Evolutionary conservation across 2,888 invertebrate genomes (phyloP).

Genomic region (Abrostola triplasia): DNA sequence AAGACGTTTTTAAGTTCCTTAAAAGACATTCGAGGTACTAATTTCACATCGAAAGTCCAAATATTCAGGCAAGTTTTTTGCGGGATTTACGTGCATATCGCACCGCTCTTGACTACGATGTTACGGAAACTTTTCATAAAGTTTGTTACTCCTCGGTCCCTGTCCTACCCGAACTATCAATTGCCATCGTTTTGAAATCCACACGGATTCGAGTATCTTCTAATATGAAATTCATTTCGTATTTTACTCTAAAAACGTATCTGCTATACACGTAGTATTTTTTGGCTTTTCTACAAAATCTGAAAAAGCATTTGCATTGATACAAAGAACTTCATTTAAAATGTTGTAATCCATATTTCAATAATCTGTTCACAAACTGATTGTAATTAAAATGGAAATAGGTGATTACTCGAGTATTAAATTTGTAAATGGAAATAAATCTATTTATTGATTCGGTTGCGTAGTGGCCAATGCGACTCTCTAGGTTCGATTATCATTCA

Average conservation of each 20-base stretch:
- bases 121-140: slow-evolving; percentile 48
- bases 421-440: background rate
- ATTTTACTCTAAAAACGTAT: slow-evolving; percentile 36
- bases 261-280: slow-evolving; percentile 26
- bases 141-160: slow-evolving; percentile 34
- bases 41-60: slow-evolving; percentile 52
- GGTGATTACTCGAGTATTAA: background rate
- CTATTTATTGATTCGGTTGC: background rate
- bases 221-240: slow-evolving; percentile 46
- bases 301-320: slow-evolving; percentile 20
- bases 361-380: slow-evolving; percentile 43
- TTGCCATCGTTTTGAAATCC: slow-evolving; percentile 59
- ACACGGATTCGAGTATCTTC: slow-evolving; percentile 53
- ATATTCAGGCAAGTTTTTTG: slow-evolving; percentile 31
- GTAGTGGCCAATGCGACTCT: too few species aligned
- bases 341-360: slow-evolving; percentile 18
- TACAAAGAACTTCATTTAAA: slow-evolving; percentile 21
- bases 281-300: slow-evolving; percentile 22
- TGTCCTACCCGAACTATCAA: slow-evolving; percentile 54
- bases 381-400: slow-evolving; percentile 40
- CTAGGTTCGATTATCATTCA: too few species aligned
- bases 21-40: slow-evolving; percentile 73
- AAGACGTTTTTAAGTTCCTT: too few species aligned
- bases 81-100: slow-evolving; percentile 19
- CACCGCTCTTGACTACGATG: slow-evolving; percentile 25